These are phyloP conservation scores for Apamea epomidion DNA, from an alignment of 2,888 invertebrate species.

Conservation along the genomic window DNA sequence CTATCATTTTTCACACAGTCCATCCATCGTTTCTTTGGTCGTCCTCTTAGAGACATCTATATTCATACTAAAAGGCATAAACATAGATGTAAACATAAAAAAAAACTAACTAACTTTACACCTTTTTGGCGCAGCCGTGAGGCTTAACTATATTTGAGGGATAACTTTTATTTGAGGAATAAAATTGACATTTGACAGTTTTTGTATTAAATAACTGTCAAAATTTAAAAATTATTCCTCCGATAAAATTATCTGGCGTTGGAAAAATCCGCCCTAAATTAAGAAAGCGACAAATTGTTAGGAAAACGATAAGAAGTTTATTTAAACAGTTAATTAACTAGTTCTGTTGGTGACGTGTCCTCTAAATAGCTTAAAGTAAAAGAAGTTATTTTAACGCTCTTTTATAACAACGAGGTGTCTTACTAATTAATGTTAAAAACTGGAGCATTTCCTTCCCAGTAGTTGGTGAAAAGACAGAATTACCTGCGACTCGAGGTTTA, in stretches of 20 bases:
- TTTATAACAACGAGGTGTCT: constrained; percentile 15
- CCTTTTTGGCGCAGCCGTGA: no score
- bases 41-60: not conserved
- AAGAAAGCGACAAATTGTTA: not conserved
- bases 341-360: not conserved
- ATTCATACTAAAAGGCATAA: not conserved
- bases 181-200: no score
- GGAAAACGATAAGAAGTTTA: not conserved
- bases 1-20: not conserved
- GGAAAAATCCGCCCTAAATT: not conserved
- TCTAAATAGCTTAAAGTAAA: not conserved
- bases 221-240: no score
- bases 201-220: no score
- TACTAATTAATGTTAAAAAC: constrained; percentile 14
- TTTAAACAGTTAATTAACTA: not conserved
- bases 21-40: not conserved
- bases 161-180: no score
- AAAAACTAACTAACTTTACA: not conserved
- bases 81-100: not conserved
- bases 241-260: no score
- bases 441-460: constrained; percentile 8
- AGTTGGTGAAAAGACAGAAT: constrained; percentile 24
- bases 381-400: no score
- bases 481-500: constrained; percentile 35
- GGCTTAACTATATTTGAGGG: no score